Evolutionary conservation across 1,140 invertebrate genomes (phyloP).

Genomic region (Brachionus koreanus): DNA sequence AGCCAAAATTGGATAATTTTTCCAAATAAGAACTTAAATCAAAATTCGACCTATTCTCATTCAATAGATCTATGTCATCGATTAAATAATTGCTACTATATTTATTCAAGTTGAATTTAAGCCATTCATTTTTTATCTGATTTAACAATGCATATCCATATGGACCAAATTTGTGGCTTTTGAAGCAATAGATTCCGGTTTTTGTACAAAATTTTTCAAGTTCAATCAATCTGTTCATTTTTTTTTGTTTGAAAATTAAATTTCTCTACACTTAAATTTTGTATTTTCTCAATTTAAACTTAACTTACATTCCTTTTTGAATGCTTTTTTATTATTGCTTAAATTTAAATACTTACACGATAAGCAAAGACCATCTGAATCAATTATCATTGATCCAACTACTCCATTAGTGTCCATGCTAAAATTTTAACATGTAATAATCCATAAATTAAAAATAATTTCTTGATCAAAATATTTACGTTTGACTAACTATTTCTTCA

Average conservation of each 20-base stretch:
- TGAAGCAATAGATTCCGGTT: background rate
- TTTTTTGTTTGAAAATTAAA: background rate
- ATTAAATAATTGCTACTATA: background rate
- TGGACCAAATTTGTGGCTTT: background rate
- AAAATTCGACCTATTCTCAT: background rate
- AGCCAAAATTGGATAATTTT: background rate
- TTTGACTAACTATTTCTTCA: constrained; percentile 29
- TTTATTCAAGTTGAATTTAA: constrained; percentile 21
- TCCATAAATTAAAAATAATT: background rate
- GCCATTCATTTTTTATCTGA: constrained; percentile 39
- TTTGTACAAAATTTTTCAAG: constrained; percentile 27
- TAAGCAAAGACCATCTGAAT: constrained; percentile 24
- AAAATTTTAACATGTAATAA: background rate
- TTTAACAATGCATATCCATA: background rate
- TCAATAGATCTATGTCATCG: background rate
- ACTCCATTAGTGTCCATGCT: constrained; percentile 32
- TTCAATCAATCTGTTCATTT: background rate
- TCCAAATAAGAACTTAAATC: background rate
- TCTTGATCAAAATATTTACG: background rate
- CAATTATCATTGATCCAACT: constrained; percentile 35
- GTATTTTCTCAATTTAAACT: background rate
- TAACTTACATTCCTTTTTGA: constrained; percentile 20
- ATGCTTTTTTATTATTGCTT: background rate
- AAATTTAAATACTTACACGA: constrained; percentile 24
- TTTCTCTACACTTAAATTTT: background rate